phyloP scores from a whole-genome alignment of 1,140 invertebrate genomes.

The Cyclargus thomasi region DNA sequence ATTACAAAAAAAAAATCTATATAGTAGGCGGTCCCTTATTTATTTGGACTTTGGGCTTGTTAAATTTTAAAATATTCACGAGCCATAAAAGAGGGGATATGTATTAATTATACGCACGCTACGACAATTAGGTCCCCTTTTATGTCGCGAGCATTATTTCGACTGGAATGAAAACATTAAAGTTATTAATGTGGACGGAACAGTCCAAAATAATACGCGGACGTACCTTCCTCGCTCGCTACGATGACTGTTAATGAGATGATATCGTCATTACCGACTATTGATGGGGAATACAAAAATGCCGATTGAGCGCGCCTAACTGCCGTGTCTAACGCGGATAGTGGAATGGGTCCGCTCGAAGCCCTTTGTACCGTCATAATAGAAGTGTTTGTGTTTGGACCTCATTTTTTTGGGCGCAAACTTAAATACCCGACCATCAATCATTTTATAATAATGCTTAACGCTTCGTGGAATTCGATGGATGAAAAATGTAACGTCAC shows the following conservation, averaged over 20 bases:
- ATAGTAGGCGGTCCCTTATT: background rate
- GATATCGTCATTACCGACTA: conserved; percentile 65
- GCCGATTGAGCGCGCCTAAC: conserved; percentile 68
- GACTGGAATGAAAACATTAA: conserved; percentile 48
- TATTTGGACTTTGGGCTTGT: background rate
- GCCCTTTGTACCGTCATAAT: conserved; percentile 57
- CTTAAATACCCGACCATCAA: conserved; percentile 61
- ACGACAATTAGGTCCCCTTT: conserved; percentile 39
- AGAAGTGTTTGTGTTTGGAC: conserved; percentile 66
- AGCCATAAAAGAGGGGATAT: conserved; percentile 25
- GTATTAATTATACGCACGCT: conserved; percentile 36
- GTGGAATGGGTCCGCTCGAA: conserved; percentile 47
- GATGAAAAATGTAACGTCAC: conserved; percentile 44
- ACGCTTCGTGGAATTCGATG: conserved; percentile 13
- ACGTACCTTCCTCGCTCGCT: conserved; percentile 46
- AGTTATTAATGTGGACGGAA: conserved; percentile 52
- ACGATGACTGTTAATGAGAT: conserved; percentile 65
- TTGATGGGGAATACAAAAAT: conserved; percentile 57
- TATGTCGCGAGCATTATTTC: conserved; percentile 35
- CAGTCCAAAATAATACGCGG: conserved; percentile 43
- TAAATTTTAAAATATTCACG: conserved; percentile 8
- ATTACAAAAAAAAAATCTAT: background rate
- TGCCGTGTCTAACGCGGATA: conserved; percentile 57
- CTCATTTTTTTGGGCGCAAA: conserved; percentile 39
- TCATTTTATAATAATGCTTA: conserved; percentile 61